Evolutionary conservation across 2,797 vertebrate species (phyloP).

Genomic region (Lacerta bilineata): DNA sequence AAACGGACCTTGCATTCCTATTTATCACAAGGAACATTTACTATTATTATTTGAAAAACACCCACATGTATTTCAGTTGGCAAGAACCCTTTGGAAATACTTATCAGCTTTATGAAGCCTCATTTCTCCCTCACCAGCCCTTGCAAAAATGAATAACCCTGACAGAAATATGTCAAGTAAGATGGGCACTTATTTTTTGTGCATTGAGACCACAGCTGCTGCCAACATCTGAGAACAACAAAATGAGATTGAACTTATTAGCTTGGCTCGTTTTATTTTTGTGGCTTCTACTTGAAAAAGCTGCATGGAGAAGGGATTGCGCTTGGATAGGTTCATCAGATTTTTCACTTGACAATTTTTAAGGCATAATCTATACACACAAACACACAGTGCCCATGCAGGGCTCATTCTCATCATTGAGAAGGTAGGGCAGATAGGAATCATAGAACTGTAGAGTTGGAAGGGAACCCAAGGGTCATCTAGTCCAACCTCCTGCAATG

Average conservation of each 20-base stretch:
- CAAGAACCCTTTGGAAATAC: background rate
- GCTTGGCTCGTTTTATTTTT: conserved; percentile 17
- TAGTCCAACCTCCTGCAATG: no score
- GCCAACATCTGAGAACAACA: conserved; percentile 30
- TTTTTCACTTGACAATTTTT: background rate
- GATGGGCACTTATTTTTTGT: conserved; percentile 35
- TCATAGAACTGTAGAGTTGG: no score
- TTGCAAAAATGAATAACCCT: conserved; percentile 40
- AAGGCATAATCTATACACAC: background rate
- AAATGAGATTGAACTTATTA: conserved; percentile 35
- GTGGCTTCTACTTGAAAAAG: conserved; percentile 26
- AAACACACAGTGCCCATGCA: no score
- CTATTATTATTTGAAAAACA: background rate
- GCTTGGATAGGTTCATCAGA: background rate
- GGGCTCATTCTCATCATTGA: background rate
- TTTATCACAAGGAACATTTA: background rate
- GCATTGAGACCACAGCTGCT: conserved; percentile 32
- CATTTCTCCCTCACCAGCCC: no score
- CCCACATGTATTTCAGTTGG: background rate
- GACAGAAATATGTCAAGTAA: conserved; percentile 36
- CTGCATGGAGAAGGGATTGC: background rate
- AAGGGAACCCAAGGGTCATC: no score
- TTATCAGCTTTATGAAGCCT: background rate
- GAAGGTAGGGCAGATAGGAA: background rate
- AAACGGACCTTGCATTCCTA: background rate